Evolutionary conservation across 2,113 vertebrate species (phyloP).

Genomic region (Murina feae): DNA sequence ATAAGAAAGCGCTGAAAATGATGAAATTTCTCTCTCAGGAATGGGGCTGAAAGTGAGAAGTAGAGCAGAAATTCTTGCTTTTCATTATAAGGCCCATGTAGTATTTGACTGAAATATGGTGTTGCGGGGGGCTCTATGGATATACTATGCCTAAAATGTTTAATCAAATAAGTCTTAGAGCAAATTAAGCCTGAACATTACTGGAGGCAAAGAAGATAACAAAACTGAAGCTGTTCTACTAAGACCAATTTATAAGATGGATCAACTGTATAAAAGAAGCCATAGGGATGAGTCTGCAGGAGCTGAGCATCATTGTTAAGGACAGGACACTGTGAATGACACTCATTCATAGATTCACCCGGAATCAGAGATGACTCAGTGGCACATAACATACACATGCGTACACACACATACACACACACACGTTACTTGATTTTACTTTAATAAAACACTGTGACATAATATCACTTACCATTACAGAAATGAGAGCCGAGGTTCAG

Average conservation of each 20-base stretch:
- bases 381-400: background rate
- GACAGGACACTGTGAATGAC: background rate
- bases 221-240: background rate
- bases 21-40: background rate
- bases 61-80: background rate
- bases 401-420: background rate
- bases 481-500: background rate
- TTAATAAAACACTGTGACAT: background rate
- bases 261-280: background rate
- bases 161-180: too few species aligned
- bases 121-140: background rate
- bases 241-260: background rate
- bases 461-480: background rate
- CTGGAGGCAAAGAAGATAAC: background rate
- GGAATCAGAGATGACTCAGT: background rate
- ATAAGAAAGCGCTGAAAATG: background rate
- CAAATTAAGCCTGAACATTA: background rate
- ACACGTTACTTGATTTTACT: background rate
- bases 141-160: background rate
- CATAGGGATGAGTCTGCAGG: background rate
- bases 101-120: background rate
- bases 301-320: background rate
- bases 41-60: background rate
- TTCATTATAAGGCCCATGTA: background rate
- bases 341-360: background rate